These are phyloP conservation scores for Catostylus mosaicus DNA, from an alignment of 30 jellyfish, hydroid and myxozoan genomes.

Conservation along the genomic window DNA sequence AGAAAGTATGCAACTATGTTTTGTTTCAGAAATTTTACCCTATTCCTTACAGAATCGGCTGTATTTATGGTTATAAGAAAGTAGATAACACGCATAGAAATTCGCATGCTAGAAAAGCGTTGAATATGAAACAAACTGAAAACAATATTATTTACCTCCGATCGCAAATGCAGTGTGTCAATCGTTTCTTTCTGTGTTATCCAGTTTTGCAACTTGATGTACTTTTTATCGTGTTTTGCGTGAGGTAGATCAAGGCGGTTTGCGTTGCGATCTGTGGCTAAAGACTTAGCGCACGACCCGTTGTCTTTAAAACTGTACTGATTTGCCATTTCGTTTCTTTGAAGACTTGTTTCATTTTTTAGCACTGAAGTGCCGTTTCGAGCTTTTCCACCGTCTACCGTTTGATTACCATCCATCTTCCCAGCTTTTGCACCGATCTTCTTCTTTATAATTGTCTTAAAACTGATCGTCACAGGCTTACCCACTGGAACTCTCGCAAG, in stretches of 20 bases:
- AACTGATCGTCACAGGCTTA: constrained; percentile 33
- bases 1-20: too few relatives aligned
- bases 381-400: not conserved
- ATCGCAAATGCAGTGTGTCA: constrained; percentile 30
- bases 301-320: not conserved
- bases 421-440: not conserved
- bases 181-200: constrained; percentile 21
- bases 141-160: constrained; percentile 7
- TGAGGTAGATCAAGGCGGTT: not conserved
- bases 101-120: too few relatives aligned
- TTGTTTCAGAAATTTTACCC: too few relatives aligned
- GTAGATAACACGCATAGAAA: too few relatives aligned
- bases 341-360: not conserved
- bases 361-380: too few relatives aligned
- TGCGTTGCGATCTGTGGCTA: not conserved
- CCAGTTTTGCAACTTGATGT: constrained; percentile 18
- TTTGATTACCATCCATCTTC: constrained; percentile 3
- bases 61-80: too few relatives aligned
- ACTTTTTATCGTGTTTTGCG: constrained; percentile 3
- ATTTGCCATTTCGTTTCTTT: not conserved
- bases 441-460: constrained; percentile 20
- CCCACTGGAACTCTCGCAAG: constrained; percentile 69
- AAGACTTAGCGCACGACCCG: not conserved
- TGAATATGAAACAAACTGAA: not conserved
- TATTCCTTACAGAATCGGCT: too few relatives aligned